A percentile compares a stretch with the other conserved stretches of the same genome.
These are phyloP conservation scores for Diadema setosum DNA, from an alignment of 35 echinoderm and acorn worm species.

Conservation along the genomic window DNA sequence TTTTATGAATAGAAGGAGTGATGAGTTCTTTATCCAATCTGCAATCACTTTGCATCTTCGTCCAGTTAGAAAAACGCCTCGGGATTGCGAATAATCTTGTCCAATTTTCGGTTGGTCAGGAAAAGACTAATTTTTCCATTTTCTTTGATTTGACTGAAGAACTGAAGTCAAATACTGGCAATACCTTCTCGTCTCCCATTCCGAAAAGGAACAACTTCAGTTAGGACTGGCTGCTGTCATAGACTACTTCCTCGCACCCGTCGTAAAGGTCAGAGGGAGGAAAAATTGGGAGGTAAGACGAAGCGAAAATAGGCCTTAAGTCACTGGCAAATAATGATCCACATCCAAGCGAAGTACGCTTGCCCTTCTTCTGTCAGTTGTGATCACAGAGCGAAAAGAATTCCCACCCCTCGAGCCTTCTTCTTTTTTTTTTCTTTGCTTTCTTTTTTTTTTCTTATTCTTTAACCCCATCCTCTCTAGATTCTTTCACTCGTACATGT, in stretches of 20 bases:
- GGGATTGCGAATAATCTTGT: too few relatives aligned
- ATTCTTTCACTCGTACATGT: not conserved
- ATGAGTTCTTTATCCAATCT: too few relatives aligned
- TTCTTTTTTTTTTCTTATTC: not conserved
- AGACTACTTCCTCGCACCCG: not conserved
- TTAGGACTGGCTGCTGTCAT: too few relatives aligned
- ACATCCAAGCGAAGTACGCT: not conserved
- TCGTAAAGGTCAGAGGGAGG: not conserved
- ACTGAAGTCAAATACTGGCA: too few relatives aligned
- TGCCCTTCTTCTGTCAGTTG: not conserved
- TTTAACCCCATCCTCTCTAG: not conserved
- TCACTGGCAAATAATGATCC: conserved; percentile 1
- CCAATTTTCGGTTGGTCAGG: too few relatives aligned
- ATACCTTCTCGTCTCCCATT: too few relatives aligned
- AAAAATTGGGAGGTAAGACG: not conserved
- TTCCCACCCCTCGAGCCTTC: not conserved
- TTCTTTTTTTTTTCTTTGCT: not conserved
- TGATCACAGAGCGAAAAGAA: not conserved
- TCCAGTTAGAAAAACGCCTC: too few relatives aligned
- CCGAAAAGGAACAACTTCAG: too few relatives aligned
- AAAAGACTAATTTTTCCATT: too few relatives aligned
- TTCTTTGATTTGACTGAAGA: too few relatives aligned
- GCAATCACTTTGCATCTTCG: too few relatives aligned
- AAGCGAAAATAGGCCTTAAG: not conserved
- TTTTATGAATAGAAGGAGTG: too few relatives aligned